Base-by-base conservation (phyloP, 2,797 vertebrate genomes). In the Potorous gilbertii region DNA sequence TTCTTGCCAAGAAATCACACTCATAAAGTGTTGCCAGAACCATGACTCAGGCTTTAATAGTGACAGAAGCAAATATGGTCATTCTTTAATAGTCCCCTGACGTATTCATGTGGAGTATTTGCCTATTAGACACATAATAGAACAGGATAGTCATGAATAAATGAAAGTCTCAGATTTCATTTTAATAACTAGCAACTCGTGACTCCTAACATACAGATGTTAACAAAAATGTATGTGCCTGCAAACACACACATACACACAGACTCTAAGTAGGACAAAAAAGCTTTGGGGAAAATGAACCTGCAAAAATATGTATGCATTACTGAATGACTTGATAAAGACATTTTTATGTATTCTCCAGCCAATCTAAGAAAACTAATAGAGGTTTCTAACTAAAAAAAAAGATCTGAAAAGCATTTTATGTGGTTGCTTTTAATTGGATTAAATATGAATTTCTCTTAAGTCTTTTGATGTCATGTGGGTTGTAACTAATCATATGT, bases 401-500 rank as follows among this genome's bases (percentile, higher is more conserved):
- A 95, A 92, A 54, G 31, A 54, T 90, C 66, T 13, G 95, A 96
- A 93, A n/a, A 5, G 0, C 0, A 54, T 94, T 93, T 66, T 92
- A 0, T 87, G 21, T 94, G 81, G 56, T 92, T 97, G 34, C 8
- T 96, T 98, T 98, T 97, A 96, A 97, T 52, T 55, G 18, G 40
- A 89, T 90, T 95, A 95, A 94, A 34, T 90, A 54, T 90, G 11
- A 81, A n/a, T 94, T 97, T 98, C 52, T 90, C 95, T 28, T 16
- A 96, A 90, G 90, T 95, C 90, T 97, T 96, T 94, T 94, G 16
- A 96, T 96, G 97, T 97, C 34, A 95, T 90, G 56, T 87, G 55
- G 56, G 92, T 95, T 90, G 27, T 95, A 97, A 95, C 96, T 93
- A 95, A 98, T 93, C 90, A 55, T 13, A 34, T 0, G 0, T 56